phyloP scores from a whole-genome alignment of 2,113 vertebrate species.

The Nerophis lumbriciformis region DNA sequence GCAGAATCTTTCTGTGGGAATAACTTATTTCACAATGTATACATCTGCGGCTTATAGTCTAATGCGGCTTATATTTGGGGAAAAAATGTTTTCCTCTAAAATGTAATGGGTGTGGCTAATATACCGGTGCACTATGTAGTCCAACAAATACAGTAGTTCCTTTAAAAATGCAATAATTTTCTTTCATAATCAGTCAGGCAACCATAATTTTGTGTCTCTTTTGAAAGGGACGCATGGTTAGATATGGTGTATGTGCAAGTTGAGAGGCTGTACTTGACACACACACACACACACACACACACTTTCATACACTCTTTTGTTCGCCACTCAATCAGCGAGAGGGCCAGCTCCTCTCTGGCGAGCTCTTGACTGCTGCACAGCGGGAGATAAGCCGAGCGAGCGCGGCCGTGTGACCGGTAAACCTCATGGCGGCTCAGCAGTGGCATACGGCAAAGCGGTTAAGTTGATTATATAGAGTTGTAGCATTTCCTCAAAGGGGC shows the following conservation, averaged over 20 bases:
- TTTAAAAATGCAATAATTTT: too few relatives aligned
- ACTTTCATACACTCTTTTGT: constrained; percentile 21
- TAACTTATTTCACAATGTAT: too few relatives aligned
- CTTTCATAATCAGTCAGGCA: background rate
- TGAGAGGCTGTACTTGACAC: constrained; percentile 1
- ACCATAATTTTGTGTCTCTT: background rate
- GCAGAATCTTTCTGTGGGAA: too few relatives aligned
- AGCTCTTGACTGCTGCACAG: constrained; percentile 9
- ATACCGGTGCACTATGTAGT: too few relatives aligned
- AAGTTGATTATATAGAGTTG: constrained; percentile 58
- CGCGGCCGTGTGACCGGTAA: constrained; percentile 36
- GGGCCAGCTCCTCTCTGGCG: constrained; percentile 16
- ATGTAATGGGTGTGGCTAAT: too few relatives aligned
- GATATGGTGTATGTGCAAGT: background rate
- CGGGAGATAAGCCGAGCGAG: constrained; percentile 25
- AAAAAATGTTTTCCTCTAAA: too few relatives aligned
- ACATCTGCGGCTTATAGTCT: too few relatives aligned
- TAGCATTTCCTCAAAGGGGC: constrained; percentile 36
- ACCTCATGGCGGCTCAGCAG: constrained; percentile 36
- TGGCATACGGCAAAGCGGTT: constrained; percentile 48
- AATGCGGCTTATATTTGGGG: too few relatives aligned
- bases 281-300: constrained; percentile 9
- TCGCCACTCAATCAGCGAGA: constrained; percentile 7
- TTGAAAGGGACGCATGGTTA: background rate
- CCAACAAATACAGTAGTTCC: too few relatives aligned